A percentile compares a stretch with the other conserved stretches of the same genome.
These are phyloP conservation scores for Passer montanus DNA, from an alignment of 2,113 vertebrate species.

Conservation along the genomic window DNA sequence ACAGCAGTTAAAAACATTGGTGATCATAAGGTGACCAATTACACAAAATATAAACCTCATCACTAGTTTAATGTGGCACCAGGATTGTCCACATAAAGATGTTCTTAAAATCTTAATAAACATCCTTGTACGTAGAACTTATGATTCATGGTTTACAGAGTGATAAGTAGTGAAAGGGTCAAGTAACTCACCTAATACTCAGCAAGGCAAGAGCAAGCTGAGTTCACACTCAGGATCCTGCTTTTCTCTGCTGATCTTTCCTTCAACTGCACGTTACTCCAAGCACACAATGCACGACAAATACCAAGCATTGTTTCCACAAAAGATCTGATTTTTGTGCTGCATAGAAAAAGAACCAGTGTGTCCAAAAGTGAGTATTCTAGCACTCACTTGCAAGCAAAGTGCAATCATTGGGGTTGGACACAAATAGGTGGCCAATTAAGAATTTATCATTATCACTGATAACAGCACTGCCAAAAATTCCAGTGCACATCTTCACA, in stretches of 20 bases:
- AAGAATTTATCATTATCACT: background rate
- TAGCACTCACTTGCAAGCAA: background rate
- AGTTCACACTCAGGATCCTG: background rate
- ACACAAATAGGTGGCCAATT: background rate
- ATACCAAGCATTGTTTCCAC: background rate
- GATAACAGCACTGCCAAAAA: background rate
- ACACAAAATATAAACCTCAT: background rate
- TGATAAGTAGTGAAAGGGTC: background rate
- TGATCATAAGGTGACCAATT: background rate
- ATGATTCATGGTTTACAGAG: conserved; percentile 1
- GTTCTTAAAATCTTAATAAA: background rate
- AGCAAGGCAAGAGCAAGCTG: background rate
- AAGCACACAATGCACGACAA: rapidly evolving
- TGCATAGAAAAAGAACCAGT: background rate
- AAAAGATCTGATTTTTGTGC: background rate
- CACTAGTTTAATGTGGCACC: background rate
- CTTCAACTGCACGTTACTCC: background rate
- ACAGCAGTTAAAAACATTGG: background rate
- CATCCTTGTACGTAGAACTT: background rate
- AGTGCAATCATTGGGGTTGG: background rate
- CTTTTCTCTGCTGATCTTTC: background rate
- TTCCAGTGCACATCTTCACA: background rate
- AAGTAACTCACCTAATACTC: background rate
- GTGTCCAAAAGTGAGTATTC: background rate
- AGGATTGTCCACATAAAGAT: background rate